Evolutionary conservation across 2,113 vertebrate genomes (phyloP).

Genomic region (Dolichallabes microphthalmus): DNA sequence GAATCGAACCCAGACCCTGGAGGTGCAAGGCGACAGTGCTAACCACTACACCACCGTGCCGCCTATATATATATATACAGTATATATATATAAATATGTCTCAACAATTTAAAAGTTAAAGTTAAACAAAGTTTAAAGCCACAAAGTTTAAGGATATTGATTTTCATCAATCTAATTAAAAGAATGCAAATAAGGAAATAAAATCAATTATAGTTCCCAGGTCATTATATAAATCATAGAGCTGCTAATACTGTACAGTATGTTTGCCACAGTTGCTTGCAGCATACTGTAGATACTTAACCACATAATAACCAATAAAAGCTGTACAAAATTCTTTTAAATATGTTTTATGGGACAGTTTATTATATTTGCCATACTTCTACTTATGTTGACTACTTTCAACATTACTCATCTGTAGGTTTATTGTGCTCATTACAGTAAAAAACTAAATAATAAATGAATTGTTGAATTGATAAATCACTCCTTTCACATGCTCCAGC

Average conservation of each 20-base stretch:
- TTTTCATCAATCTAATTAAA: neutral
- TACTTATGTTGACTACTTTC: no score
- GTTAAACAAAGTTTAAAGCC: neutral
- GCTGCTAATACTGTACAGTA: neutral
- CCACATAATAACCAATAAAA: neutral
- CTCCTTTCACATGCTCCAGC: neutral
- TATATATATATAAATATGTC: no score
- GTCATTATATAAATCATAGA: neutral
- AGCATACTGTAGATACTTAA: neutral
- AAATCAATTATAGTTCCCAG: neutral
- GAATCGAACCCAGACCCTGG: no score
- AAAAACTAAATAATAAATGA: neutral
- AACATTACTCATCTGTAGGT: neutral
- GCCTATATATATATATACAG: no score
- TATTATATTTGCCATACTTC: neutral
- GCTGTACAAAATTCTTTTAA: neutral
- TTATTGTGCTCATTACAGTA: neutral
- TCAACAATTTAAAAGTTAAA: no score
- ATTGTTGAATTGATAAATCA: neutral
- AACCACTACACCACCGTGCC: no score
- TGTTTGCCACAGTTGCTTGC: no score
- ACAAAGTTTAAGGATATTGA: neutral
- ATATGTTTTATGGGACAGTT: neutral
- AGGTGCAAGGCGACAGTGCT: no score
- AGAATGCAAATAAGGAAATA: neutral